Conservation (phyloP, 2,797 vertebrate genomes). For the Rhadinocentrus ornatus region DNA sequence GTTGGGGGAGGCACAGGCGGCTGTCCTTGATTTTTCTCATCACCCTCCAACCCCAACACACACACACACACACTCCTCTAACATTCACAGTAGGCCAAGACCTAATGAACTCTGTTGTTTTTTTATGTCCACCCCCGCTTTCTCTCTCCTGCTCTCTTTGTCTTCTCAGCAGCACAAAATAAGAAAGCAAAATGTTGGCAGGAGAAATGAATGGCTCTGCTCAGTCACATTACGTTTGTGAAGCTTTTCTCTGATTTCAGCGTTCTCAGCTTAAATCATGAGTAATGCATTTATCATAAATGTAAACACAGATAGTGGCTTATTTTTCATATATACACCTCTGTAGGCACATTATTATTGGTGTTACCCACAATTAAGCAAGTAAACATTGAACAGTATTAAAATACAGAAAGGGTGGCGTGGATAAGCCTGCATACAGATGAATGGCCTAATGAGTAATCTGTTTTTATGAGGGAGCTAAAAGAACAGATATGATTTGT, state of each 20-base stretch:
- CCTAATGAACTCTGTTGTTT: constrained; percentile 61
- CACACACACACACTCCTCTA: constrained; percentile 33
- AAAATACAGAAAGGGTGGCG: not conserved
- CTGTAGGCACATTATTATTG: constrained; percentile 2
- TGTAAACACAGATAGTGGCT: not conserved
- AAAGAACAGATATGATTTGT: not conserved
- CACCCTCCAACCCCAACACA: constrained; percentile 51
- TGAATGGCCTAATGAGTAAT: not conserved
- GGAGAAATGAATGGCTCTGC: constrained; percentile 24
- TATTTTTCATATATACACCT: not conserved
- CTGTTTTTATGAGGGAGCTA: not conserved
- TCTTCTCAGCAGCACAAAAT: constrained; percentile 46
- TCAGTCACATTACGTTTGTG: constrained; percentile 28
- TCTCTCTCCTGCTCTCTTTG: constrained; percentile 35
- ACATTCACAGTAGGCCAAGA: constrained; percentile 45
- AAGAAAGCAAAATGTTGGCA: constrained; percentile 36
- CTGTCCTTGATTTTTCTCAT: constrained; percentile 75
- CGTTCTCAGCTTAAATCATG: constrained; percentile 23
- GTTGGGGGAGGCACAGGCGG: constrained; percentile 69
- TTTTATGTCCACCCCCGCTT: constrained; percentile 30
- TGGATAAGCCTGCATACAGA: not conserved
- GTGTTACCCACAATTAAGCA: not conserved
- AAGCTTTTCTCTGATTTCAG: constrained; percentile 10
- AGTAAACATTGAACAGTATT: not conserved
- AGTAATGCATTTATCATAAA: constrained; percentile 21